Conservation (phyloP, 2,797 vertebrate genomes). For the Danio choprae region DNA sequence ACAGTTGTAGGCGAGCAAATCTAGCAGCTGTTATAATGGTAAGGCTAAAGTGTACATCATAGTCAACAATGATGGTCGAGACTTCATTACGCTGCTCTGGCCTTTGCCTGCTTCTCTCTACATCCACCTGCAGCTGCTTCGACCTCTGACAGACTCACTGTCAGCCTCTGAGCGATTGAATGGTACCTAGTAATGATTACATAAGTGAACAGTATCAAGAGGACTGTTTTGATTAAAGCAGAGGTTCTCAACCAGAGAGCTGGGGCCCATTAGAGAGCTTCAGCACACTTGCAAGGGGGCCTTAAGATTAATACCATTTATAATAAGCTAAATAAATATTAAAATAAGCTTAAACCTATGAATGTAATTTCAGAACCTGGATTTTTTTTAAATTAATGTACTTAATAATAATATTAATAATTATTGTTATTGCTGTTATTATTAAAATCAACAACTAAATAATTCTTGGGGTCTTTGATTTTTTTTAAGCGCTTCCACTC, state of each 20-base stretch:
- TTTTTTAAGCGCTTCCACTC: background rate
- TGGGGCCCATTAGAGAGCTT: too few species aligned
- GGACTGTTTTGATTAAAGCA: background rate
- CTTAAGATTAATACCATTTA: background rate
- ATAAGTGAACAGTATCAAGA: background rate
- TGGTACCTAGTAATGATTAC: background rate
- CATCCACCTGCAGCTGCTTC: background rate
- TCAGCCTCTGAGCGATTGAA: background rate
- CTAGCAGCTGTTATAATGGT: background rate
- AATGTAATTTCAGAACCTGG: background rate
- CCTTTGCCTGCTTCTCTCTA: background rate
- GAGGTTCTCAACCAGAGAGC: background rate
- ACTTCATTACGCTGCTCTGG: constrained; percentile 14
- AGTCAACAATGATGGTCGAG: background rate
- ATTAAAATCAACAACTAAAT: background rate
- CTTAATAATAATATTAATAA: too few species aligned
- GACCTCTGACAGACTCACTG: constrained; percentile 12
- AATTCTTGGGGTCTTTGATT: background rate
- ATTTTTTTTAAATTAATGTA: background rate
- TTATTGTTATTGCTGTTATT: too few species aligned
- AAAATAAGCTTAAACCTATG: background rate
- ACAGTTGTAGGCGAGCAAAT: background rate
- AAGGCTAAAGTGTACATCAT: constrained; percentile 10
- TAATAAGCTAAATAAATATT: background rate
- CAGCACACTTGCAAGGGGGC: background rate